A percentile compares a stretch with the other conserved stretches of the same genome.
Evolutionary conservation across 2,797 vertebrate species (phyloP).

Genomic region (Cygnus olor): DNA sequence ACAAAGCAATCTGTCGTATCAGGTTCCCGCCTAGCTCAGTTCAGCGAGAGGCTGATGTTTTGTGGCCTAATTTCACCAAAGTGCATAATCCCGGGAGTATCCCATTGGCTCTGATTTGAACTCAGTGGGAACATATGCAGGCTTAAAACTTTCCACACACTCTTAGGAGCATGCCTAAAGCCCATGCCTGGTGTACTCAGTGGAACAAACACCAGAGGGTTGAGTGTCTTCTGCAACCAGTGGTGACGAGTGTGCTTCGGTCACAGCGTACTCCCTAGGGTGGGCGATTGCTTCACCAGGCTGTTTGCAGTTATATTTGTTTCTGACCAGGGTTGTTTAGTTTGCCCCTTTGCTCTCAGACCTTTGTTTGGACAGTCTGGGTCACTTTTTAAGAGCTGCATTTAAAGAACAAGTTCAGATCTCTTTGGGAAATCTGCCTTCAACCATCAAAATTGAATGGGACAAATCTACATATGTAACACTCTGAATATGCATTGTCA

Average conservation of each 20-base stretch:
- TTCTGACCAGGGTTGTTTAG: neutral
- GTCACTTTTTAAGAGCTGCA: neutral
- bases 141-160: neutral
- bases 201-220: neutral
- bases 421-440: neutral
- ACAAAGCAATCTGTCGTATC: constrained; percentile 17
- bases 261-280: neutral
- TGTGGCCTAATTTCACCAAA: constrained; percentile 18
- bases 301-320: neutral
- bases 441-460: neutral
- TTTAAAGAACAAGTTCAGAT: neutral
- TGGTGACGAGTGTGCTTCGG: neutral
- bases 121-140: neutral
- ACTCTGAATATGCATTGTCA: neutral
- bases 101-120: neutral
- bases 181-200: neutral
- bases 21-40: neutral
- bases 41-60: neutral
- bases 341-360: neutral
- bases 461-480: neutral
- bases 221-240: neutral
- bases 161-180: neutral
- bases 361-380: neutral
- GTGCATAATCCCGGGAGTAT: neutral
- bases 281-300: neutral